These are phyloP conservation scores for Pantherophis guttatus DNA, from an alignment of 2,113 vertebrate species.

Conservation along the genomic window DNA sequence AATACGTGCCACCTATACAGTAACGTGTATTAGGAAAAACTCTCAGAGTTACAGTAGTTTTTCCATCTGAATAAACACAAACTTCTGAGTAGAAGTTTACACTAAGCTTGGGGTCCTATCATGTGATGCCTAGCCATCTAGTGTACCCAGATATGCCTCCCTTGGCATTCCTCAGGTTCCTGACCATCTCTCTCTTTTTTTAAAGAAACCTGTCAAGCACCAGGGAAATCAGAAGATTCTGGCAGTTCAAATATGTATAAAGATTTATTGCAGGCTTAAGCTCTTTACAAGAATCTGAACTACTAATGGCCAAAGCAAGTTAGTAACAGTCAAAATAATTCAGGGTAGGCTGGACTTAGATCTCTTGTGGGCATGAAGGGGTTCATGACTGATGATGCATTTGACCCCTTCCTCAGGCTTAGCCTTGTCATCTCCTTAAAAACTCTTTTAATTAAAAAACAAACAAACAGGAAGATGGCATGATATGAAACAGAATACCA, in stretches of 20 bases:
- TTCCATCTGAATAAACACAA: not conserved
- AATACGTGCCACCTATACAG: not conserved
- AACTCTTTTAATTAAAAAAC: not conserved
- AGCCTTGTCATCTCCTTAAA: not conserved
- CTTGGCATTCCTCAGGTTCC: not conserved
- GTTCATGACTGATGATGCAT: not conserved
- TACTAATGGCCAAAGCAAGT: not conserved
- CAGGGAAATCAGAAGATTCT: not conserved
- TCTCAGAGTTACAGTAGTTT: not conserved
- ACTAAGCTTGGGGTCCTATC: not conserved
- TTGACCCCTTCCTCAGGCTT: not conserved
- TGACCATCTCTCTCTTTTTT: not conserved
- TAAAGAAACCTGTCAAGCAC: not conserved
- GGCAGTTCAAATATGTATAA: not conserved
- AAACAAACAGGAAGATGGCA: not conserved
- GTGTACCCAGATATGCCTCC: not conserved
- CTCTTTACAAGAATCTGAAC: not conserved
- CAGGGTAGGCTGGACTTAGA: not conserved
- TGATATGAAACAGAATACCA: not conserved
- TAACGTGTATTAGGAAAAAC: not conserved
- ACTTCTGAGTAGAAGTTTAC: not conserved
- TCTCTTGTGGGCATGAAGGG: not conserved
- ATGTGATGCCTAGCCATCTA: not conserved
- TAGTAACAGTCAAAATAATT: not conserved
- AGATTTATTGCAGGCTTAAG: not conserved